Conservation (phyloP, 2,113 vertebrate genomes). For the Hucho hucho region DNA sequence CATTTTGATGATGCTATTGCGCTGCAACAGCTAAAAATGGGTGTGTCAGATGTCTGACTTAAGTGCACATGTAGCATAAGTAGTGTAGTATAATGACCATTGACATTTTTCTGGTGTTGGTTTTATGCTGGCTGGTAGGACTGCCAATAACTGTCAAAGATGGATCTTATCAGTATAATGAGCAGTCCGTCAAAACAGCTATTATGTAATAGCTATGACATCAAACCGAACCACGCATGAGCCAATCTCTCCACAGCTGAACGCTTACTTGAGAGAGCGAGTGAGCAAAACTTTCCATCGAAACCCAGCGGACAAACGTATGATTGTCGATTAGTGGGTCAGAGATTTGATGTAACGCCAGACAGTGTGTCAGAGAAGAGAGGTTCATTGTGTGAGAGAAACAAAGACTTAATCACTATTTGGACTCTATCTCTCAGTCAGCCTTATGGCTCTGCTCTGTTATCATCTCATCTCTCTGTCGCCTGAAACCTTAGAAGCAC, state of each 20-base stretch:
- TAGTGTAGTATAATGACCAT: too few relatives aligned
- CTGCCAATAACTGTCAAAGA: neutral
- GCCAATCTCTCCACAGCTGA: conserved; percentile 13
- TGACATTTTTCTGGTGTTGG: neutral
- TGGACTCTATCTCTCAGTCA: conserved; percentile 21
- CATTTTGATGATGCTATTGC: too few relatives aligned
- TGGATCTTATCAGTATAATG: neutral
- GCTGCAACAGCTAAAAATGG: too few relatives aligned
- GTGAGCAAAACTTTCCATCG: conserved; percentile 46
- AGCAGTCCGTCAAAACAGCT: neutral
- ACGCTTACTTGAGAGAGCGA: conserved; percentile 11
- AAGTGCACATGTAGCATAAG: too few relatives aligned
- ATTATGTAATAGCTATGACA: neutral
- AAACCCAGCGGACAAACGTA: conserved; percentile 60
- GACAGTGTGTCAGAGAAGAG: conserved; percentile 51
- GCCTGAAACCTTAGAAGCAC: conserved; percentile 22
- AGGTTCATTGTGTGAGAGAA: conserved; percentile 61
- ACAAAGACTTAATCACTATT: conserved; percentile 59
- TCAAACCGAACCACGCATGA: conserved; percentile 6
- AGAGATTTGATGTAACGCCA: conserved; percentile 61
- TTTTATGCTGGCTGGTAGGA: neutral
- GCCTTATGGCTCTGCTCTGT: conserved; percentile 7
- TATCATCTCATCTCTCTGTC: conserved; percentile 23
- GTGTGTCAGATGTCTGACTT: too few relatives aligned
- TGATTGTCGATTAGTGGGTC: conserved; percentile 70